Conservation (phyloP, 2,888 invertebrate genomes). For the Sinopyrophorus schimmeli region DNA sequence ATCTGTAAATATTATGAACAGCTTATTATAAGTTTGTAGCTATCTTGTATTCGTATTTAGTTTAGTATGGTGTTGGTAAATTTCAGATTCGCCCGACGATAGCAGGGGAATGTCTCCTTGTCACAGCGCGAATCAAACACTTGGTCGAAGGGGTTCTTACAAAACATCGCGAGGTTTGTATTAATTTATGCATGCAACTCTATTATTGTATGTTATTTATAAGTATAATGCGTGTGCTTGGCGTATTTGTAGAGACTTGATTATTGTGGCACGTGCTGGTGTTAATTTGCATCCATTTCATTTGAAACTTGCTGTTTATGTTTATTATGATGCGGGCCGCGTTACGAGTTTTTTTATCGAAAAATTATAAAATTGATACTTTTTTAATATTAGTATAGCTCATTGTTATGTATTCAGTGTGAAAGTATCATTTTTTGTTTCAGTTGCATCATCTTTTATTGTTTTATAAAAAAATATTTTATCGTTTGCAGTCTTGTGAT, state of each 20-base stretch:
- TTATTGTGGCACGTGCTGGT: conserved; percentile 34
- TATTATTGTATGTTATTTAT: too few relatives aligned
- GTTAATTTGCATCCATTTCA: conserved; percentile 44
- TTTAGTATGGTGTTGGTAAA: conserved; percentile 40
- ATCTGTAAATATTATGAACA: too few relatives aligned
- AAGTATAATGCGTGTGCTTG: conserved; percentile 33
- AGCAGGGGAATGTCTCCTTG: conserved; percentile 75
- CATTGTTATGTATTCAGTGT: conserved; percentile 8
- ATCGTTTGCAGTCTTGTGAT: conserved; percentile 18
- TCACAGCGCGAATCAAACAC: conserved; percentile 64
- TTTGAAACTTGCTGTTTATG: conserved; percentile 39
- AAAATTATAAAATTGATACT: conserved; percentile 1
- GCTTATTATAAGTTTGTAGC: too few relatives aligned
- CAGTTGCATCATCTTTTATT: conserved; percentile 4
- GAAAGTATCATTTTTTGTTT: conserved; percentile 1
- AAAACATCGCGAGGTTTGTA: conserved; percentile 80
- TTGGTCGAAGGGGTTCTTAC: conserved; percentile 83
- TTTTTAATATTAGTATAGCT: conserved; percentile 4
- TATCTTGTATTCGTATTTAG: too few relatives aligned
- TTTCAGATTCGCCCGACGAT: conserved; percentile 74
- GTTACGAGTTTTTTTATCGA: neutral
- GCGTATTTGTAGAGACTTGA: conserved; percentile 29
- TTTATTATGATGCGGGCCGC: conserved; percentile 7
- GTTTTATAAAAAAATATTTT: conserved; percentile 2
- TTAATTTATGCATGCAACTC: conserved; percentile 9